phyloP scores from a whole-genome alignment of 1,140 invertebrate species.

The Platorchestia sp. region DNA sequence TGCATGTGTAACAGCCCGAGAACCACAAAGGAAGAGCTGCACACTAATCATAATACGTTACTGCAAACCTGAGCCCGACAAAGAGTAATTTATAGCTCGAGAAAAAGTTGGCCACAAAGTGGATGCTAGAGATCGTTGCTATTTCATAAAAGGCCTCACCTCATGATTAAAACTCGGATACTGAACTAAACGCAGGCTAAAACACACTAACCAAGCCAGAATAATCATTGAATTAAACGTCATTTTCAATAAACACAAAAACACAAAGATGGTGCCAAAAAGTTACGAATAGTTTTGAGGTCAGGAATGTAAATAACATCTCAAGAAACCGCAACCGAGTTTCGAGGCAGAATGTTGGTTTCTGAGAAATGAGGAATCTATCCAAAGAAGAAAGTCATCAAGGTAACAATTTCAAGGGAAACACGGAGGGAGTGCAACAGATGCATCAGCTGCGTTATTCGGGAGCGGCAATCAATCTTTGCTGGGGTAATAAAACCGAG shows the following conservation, averaged over 20 bases:
- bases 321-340: background rate
- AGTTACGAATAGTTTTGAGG: background rate
- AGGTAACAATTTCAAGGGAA: background rate
- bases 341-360: background rate
- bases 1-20: constrained; percentile 33
- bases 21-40: constrained; percentile 27
- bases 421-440: constrained; percentile 4
- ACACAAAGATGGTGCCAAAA: background rate
- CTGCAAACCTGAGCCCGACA: constrained; percentile 7
- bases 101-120: constrained; percentile 29
- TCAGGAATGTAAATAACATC: background rate
- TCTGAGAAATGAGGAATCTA: background rate
- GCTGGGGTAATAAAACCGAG: background rate
- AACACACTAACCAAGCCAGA: background rate
- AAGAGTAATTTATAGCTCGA: constrained; percentile 22
- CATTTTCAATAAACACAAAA: background rate
- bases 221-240: background rate
- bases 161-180: background rate
- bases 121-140: background rate
- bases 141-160: background rate
- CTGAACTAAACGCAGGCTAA: background rate
- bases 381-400: background rate
- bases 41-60: constrained; percentile 31
- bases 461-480: constrained; percentile 42
- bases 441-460: background rate